Evolutionary conservation across 2,888 invertebrate species (phyloP).

Genomic region (Torymus auratus): DNA sequence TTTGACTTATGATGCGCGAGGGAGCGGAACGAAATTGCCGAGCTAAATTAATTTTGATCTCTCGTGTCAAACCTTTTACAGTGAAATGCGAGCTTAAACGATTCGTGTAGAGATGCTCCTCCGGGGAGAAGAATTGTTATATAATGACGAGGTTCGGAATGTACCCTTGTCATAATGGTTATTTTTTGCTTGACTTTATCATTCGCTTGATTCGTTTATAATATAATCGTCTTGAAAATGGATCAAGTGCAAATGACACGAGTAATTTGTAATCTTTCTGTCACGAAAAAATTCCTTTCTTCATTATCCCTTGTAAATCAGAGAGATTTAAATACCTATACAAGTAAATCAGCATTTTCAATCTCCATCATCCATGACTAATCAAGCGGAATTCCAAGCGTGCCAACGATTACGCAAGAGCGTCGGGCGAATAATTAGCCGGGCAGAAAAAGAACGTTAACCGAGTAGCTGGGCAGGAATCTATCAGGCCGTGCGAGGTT

Average conservation of each 20-base stretch:
- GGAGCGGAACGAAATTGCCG: conserved; percentile 31
- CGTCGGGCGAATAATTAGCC: neutral
- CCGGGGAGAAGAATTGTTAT: neutral
- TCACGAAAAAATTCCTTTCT: neutral
- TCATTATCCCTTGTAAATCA: too few species aligned
- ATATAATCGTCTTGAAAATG: too few species aligned
- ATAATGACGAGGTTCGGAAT: neutral
- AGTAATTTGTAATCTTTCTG: too few species aligned
- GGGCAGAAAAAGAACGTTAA: neutral
- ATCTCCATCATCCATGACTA: too few species aligned
- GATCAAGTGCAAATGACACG: too few species aligned
- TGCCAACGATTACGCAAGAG: conserved; percentile 14
- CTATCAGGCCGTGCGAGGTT: neutral
- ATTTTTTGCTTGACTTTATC: too few species aligned
- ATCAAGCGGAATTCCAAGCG: neutral
- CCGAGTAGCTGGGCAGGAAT: conserved; percentile 12
- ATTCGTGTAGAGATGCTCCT: conserved; percentile 5
- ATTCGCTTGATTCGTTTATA: too few species aligned
- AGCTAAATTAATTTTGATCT: conserved; percentile 41
- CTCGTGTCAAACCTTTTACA: conserved; percentile 16
- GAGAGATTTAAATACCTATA: too few species aligned
- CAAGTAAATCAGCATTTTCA: too few species aligned
- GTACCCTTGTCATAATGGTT: too few species aligned
- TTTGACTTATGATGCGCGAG: conserved; percentile 51
- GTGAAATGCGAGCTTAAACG: conserved; percentile 12